Conservation (phyloP, 2,888 invertebrate species). For the Acanthoscelides obtectus region DNA sequence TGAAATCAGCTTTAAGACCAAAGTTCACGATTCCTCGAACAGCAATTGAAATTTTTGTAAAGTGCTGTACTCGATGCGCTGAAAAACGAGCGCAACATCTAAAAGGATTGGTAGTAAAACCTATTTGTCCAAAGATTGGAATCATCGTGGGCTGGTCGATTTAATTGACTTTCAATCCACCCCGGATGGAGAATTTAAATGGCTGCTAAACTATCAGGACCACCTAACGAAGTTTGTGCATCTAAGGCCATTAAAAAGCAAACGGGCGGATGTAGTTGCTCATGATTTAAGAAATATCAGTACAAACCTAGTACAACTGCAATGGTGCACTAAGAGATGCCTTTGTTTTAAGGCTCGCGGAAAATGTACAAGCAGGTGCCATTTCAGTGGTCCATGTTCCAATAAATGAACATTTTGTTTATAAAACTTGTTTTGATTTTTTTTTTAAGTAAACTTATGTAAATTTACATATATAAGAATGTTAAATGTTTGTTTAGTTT, state of each 20-base stretch:
- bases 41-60: background rate
- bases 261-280: slow-evolving; percentile 24
- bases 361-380: no score
- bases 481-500: no score
- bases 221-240: slow-evolving; percentile 35
- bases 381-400: no score
- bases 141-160: slow-evolving; percentile 1
- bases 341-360: no score
- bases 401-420: no score
- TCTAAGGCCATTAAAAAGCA: slow-evolving; percentile 32
- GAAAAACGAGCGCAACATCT: background rate
- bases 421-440: no score
- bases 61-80: background rate
- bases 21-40: background rate
- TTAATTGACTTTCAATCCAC: slow-evolving; percentile 6
- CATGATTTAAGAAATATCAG: no score
- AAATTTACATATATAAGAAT: no score
- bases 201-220: slow-evolving; percentile 38
- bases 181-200: slow-evolving; percentile 29
- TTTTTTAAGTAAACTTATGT: no score
- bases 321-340: no score
- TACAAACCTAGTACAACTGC: no score
- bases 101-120: background rate
- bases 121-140: slow-evolving; percentile 1
- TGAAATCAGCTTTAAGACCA: background rate